A percentile compares a stretch with the other conserved stretches of the same genome.
phyloP scores from a whole-genome alignment of 2,888 invertebrate genomes.

The Chymomyza amoena region DNA sequence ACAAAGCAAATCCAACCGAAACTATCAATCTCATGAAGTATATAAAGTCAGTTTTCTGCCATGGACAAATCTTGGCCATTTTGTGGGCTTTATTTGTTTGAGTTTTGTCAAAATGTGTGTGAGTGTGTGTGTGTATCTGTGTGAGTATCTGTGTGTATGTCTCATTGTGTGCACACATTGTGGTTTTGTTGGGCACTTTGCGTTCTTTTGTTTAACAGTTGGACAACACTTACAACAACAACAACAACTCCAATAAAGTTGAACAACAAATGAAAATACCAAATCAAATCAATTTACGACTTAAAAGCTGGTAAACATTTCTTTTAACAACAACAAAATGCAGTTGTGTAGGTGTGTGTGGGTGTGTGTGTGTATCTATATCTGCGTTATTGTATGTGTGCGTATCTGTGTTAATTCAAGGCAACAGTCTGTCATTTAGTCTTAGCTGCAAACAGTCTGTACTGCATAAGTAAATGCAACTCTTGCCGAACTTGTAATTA shows the following conservation, averaged over 20 bases:
- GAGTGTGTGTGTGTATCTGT: background rate
- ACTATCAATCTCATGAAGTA: background rate
- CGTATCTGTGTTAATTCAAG: slow-evolving; percentile 17
- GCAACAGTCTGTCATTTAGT: slow-evolving; percentile 37
- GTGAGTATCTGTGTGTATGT: background rate
- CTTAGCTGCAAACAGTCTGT: background rate
- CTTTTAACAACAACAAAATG: slow-evolving; percentile 33
- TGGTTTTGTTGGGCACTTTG: slow-evolving; percentile 8
- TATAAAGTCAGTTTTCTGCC: background rate
- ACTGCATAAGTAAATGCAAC: too few species aligned
- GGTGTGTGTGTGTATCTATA: background rate
- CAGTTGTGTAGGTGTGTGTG: slow-evolving; percentile 11
- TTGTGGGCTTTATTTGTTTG: slow-evolving; percentile 5
- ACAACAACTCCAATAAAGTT: slow-evolving; percentile 16
- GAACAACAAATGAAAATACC: slow-evolving; percentile 37
- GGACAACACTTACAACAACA: slow-evolving; percentile 15
- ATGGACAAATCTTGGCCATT: background rate
- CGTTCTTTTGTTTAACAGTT: slow-evolving; percentile 13
- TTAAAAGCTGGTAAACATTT: slow-evolving; percentile 55
- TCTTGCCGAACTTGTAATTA: too few species aligned
- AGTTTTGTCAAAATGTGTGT: background rate
- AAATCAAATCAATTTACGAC: slow-evolving; percentile 61
- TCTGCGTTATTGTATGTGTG: too few species aligned
- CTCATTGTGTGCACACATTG: background rate
- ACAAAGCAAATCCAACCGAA: background rate